Evolutionary conservation across 2,797 vertebrate genomes (phyloP).

Genomic region (Leptodactylus fallax): DNA sequence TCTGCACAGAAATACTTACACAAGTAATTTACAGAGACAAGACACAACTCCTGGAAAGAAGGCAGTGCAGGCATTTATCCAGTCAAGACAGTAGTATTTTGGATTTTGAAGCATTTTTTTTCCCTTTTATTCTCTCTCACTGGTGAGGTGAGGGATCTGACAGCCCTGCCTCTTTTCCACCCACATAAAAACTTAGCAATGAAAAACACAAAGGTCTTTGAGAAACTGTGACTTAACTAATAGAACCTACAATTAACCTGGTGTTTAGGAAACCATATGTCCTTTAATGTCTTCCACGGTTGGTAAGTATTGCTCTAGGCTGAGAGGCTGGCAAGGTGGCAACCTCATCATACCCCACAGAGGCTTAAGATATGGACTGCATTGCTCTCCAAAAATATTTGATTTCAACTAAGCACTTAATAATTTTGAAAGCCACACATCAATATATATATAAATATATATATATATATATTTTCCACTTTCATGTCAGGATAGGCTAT

Average conservation of each 20-base stretch:
- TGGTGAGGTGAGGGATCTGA: constrained; percentile 58
- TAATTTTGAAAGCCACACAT: neutral
- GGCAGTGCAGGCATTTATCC: constrained; percentile 58
- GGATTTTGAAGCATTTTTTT: constrained; percentile 37
- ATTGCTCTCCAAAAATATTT: no score
- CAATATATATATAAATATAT: no score
- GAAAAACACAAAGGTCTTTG: constrained; percentile 61
- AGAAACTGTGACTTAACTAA: constrained; percentile 59
- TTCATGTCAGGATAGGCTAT: neutral
- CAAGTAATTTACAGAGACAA: constrained; percentile 37
- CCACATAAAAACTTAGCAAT: constrained; percentile 61
- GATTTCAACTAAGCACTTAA: neutral
- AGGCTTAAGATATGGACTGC: neutral
- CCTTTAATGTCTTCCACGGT: constrained; percentile 47
- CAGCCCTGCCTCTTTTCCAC: constrained; percentile 60
- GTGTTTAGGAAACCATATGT: constrained; percentile 58
- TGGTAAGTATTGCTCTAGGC: constrained; percentile 43
- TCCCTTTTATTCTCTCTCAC: constrained; percentile 59
- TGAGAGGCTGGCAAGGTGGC: constrained; percentile 31
- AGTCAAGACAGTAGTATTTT: constrained; percentile 36
- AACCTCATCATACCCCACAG: neutral
- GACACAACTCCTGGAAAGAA: constrained; percentile 37
- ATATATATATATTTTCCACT: neutral
- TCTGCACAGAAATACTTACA: constrained; percentile 57
- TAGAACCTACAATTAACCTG: constrained; percentile 58